These are phyloP conservation scores for Zaprionus davidi DNA, from an alignment of 1,140 invertebrate species.

Conservation along the genomic window DNA sequence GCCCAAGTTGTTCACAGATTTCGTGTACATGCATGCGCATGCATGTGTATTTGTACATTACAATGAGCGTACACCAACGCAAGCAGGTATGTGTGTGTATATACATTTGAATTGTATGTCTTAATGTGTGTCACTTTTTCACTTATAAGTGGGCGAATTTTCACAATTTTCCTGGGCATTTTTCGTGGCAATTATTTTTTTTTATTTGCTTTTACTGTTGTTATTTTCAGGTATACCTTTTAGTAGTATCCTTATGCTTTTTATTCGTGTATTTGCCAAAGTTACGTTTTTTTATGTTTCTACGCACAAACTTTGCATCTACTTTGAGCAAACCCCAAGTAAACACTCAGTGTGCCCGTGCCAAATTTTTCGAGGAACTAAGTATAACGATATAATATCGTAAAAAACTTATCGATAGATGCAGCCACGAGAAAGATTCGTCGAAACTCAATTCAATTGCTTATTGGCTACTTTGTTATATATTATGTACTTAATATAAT, in stretches of 20 bases:
- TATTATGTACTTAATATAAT: no score
- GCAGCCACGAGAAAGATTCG: background rate
- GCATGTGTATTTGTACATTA: background rate
- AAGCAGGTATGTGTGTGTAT: constrained; percentile 5
- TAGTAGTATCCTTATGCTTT: background rate
- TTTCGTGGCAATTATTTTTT: background rate
- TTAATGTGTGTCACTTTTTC: constrained; percentile 43
- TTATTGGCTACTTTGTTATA: no score
- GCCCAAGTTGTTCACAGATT: constrained; percentile 1
- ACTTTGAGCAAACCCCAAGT: constrained; percentile 21
- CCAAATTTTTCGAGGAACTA: background rate
- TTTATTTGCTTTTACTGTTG: constrained; percentile 1
- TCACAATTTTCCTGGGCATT: constrained; percentile 1
- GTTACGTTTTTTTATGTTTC: constrained; percentile 10
- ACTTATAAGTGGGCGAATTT: constrained; percentile 7
- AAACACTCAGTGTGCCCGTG: constrained; percentile 31
- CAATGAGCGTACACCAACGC: background rate
- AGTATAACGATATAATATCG: background rate
- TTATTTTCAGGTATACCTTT: background rate
- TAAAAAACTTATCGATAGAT: background rate
- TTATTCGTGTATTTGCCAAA: background rate
- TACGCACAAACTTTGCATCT: constrained; percentile 11
- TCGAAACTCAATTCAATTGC: no score
- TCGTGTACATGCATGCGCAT: background rate
- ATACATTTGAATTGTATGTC: constrained; percentile 16